Conservation (phyloP, 2,797 vertebrate genomes). For the Morus bassanus region DNA sequence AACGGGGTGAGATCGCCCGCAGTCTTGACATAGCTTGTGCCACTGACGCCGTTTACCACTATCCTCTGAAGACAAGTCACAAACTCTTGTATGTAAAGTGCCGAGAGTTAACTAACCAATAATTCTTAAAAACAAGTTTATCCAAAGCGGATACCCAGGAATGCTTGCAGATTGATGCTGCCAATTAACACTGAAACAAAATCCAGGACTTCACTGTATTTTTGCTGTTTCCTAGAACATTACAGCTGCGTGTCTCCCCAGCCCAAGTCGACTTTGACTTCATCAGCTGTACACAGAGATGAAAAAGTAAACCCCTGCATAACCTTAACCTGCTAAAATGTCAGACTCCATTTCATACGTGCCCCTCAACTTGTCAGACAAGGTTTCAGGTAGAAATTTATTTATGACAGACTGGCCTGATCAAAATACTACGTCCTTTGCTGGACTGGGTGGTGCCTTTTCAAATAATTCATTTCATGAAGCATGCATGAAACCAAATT, state of each 20-base stretch:
- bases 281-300: neutral
- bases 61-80: neutral
- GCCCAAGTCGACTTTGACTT: neutral
- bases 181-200: neutral
- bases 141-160: neutral
- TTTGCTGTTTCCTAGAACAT: neutral
- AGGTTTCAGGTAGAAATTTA: constrained; percentile 26
- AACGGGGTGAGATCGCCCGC: neutral
- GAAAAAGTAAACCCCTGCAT: neutral
- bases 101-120: neutral
- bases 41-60: neutral
- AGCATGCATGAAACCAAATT: constrained; percentile 72
- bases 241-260: neutral
- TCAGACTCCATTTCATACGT: neutral
- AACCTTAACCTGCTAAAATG: neutral
- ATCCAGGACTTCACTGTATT: neutral
- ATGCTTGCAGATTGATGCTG: neutral
- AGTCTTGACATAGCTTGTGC: neutral
- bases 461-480: constrained; percentile 50
- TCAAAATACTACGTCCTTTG: neutral
- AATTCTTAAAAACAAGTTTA: neutral
- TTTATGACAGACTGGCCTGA: neutral
- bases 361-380: constrained; percentile 20
- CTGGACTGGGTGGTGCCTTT: constrained; percentile 32
- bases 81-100: neutral